Evolutionary conservation across 2,797 vertebrate genomes (phyloP).

Genomic region (Melanotaenia parkinsoni): DNA sequence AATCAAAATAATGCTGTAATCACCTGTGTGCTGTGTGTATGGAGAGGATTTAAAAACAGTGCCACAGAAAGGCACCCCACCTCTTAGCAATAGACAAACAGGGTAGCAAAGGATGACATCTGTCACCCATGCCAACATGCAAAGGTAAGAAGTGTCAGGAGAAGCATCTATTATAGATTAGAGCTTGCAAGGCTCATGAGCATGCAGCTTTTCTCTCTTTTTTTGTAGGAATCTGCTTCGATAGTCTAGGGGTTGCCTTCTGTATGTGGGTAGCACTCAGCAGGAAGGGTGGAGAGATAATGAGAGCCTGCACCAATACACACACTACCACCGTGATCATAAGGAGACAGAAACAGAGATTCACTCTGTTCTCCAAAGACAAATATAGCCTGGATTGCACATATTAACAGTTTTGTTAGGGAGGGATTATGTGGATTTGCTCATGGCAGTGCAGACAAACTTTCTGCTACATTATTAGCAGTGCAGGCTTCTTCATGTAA

Average conservation of each 20-base stretch:
- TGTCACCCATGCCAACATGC: constrained; percentile 32
- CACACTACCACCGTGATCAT: constrained; percentile 39
- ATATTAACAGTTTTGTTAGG: constrained; percentile 2
- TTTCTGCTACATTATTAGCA: constrained; percentile 13
- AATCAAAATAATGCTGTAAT: background rate
- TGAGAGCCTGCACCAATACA: constrained; percentile 56
- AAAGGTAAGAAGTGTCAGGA: constrained; percentile 33
- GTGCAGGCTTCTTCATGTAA: constrained; percentile 21
- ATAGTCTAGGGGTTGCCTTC: constrained; percentile 31
- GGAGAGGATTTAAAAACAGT: background rate
- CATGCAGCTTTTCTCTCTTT: constrained; percentile 17
- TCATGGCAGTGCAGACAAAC: constrained; percentile 6
- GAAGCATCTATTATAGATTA: constrained; percentile 36
- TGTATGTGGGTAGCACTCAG: constrained; percentile 49
- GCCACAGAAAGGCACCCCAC: background rate
- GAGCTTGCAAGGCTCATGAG: background rate
- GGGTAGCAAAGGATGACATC: constrained; percentile 3
- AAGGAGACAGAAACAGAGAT: constrained; percentile 26
- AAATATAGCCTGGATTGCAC: constrained; percentile 22
- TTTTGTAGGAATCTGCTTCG: constrained; percentile 28
- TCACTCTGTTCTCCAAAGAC: constrained; percentile 11
- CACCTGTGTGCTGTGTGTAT: background rate
- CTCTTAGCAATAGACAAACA: constrained; percentile 22
- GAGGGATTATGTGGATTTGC: constrained; percentile 11
- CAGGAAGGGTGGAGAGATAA: constrained; percentile 75